Evolutionary conservation across 2,797 vertebrate genomes (phyloP), one percentile per base, ranked within the genome.

Genomic region (Cynopterus sphinx): DNA sequence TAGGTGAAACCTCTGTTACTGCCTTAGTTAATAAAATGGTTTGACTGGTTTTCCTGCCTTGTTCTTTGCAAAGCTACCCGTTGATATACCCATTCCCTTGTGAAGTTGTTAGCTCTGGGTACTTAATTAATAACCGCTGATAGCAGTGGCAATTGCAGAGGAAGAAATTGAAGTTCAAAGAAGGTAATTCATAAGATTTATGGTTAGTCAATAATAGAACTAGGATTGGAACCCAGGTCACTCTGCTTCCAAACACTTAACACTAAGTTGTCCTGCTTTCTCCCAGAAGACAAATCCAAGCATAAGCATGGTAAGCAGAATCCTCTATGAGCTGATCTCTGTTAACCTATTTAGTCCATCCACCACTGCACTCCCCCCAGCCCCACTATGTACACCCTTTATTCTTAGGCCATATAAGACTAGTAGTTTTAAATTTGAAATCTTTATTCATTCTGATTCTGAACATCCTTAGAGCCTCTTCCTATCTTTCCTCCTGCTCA

Each of bases 141-240:
- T 39, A 78, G n/a, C 3, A 11, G 49, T 77, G 75, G 16, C 68
- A 57, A 0, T 36, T 71, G 57, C 21, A 73, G 53, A 68, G 74
- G 77, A 82, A 78, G 81, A 82, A 83, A 41, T 51, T 79, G 39
- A 82, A 70, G 57, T 90, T 92, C 49, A 88, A 73, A 90, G 78
- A 90, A 90, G 71, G 33, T 65, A 39, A 94, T 21, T 87, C 13
- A 17, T 86, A 73, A 87, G 22, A 67, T 75, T 46, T 81, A 51
- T 49, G 53, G 63, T 75, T 91, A 75, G 43, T 73, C 84, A 82
- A 33, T 71, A 49, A 61, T 41, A 36, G 53, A 74, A 68, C 74
- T 73, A 53, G 49, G 46, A 21, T 77, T 85, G 24, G 26, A 91
- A 77, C 39, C 83, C 71, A 55, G 19, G 26, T 61, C 67, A 31